These are phyloP conservation scores for Aphelinus certus DNA, from an alignment of 1,140 invertebrate species.

Conservation along the genomic window DNA sequence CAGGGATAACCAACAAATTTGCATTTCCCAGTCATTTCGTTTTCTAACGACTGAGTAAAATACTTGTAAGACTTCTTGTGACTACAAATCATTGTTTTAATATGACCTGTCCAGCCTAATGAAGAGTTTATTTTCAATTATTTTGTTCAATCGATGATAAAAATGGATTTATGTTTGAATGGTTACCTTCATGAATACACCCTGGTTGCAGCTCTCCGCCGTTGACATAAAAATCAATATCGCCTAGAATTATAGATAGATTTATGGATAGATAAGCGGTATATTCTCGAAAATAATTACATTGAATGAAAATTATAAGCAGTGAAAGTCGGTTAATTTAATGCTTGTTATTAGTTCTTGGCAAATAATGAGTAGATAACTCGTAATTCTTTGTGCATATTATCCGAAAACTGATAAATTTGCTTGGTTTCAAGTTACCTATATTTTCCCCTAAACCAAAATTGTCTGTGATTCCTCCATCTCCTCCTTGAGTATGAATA, in stretches of 20 bases:
- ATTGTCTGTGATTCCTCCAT: constrained; percentile 3
- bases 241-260: constrained; percentile 12
- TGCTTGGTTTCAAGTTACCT: not conserved
- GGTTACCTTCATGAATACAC: constrained; percentile 18
- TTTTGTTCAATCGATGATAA: no score
- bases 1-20: constrained; percentile 8
- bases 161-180: no score
- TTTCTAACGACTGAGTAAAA: constrained; percentile 12
- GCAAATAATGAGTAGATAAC: no score
- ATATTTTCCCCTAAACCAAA: constrained; percentile 26
- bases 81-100: constrained; percentile 34
- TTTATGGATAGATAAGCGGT: no score
- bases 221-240: constrained; percentile 36
- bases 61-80: constrained; percentile 29
- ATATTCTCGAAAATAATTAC: no score
- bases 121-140: no score
- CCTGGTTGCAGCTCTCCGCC: constrained; percentile 23
- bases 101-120: no score
- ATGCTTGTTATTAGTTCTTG: no score
- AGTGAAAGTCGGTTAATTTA: no score
- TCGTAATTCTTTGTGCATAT: no score
- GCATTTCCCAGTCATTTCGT: not conserved
- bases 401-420: no score
- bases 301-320: no score
- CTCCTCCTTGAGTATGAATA: constrained; percentile 68